Evolutionary conservation across 2,113 vertebrate genomes (phyloP), one percentile per base, ranked within the genome.

Genomic region (Perognathus longimembris): DNA sequence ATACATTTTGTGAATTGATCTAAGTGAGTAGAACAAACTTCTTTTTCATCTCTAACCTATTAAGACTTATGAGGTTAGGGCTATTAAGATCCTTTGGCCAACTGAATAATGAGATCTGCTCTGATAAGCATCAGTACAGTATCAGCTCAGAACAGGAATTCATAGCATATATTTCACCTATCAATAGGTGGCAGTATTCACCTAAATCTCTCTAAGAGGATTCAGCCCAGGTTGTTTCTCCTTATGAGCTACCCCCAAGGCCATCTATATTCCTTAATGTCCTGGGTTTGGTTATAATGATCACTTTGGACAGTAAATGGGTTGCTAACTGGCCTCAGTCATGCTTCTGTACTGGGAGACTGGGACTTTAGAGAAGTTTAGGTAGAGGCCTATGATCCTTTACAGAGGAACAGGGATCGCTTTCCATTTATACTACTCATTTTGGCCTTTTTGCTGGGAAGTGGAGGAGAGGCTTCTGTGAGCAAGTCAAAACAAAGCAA

Each of bases 141-240:
- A n/a, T 85, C 34, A 66, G 75, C 63, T 87, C 74, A 24, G 40
- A 94, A 50, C 6, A 61, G 67, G 79, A 93, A 87, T 89, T 79
- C 70, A 83, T 87, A 86, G 76, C 89, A 94, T 94, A 75, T 85
- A 88, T 74, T 1, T 73, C 36, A 92, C 92, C 89, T 97, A 97
- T 97, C 98, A 96, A 97, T 98, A 98, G 98, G 88, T 98, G 98
- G 97, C 98, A 98, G 95, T 95, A 90, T 97, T 91, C 97, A 67
- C 97, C 91, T 96, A 90, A 96, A 0, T 96, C 97, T 98, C 93
- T 97, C 84, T 84, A 76, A 74, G 59, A 91, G 30, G 67, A 95
- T 73, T 77, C 28, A 54, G 73, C 80, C 76, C 84, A 95, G 95
- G 93, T 95, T 36, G 59, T 70, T 95, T 92, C 63, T 86, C 77